Conservation (phyloP, 2,888 invertebrate species). For the Watsonalla cultraria region DNA sequence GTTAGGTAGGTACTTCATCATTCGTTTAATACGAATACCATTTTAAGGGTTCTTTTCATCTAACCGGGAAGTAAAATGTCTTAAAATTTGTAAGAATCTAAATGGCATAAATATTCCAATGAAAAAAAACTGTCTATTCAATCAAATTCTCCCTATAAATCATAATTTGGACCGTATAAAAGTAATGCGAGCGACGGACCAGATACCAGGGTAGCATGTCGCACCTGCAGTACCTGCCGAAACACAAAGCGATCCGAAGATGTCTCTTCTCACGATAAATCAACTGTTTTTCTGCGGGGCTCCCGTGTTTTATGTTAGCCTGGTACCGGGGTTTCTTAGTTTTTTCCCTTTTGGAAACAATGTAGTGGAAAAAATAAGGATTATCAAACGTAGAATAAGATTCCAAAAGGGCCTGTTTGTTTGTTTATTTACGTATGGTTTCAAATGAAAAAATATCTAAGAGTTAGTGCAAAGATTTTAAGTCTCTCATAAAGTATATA, state of each 20-base stretch:
- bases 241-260: conserved; percentile 50
- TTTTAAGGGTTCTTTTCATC: no score
- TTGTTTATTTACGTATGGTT: conserved; percentile 1
- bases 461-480: no score
- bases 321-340: conserved; percentile 32
- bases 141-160: neutral
- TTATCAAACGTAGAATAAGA: neutral
- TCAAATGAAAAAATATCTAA: no score
- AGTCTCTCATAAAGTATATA: no score
- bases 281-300: conserved; percentile 56
- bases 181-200: conserved; percentile 5
- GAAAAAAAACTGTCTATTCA: conserved; percentile 6
- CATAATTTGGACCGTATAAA: neutral
- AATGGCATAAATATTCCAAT: neutral
- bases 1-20: neutral
- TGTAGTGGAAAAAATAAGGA: neutral
- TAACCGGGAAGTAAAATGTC: no score
- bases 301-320: conserved; percentile 56
- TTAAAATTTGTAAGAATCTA: neutral
- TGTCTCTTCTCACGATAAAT: conserved; percentile 71
- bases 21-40: no score
- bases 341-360: neutral
- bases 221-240: conserved; percentile 41
- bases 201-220: conserved; percentile 38
- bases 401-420: neutral